Percentiles rank a stretch among this genome's conserved stretches.
Evolutionary conservation across 2,888 invertebrate genomes (phyloP).

Genomic region (Gryllus longicercus): DNA sequence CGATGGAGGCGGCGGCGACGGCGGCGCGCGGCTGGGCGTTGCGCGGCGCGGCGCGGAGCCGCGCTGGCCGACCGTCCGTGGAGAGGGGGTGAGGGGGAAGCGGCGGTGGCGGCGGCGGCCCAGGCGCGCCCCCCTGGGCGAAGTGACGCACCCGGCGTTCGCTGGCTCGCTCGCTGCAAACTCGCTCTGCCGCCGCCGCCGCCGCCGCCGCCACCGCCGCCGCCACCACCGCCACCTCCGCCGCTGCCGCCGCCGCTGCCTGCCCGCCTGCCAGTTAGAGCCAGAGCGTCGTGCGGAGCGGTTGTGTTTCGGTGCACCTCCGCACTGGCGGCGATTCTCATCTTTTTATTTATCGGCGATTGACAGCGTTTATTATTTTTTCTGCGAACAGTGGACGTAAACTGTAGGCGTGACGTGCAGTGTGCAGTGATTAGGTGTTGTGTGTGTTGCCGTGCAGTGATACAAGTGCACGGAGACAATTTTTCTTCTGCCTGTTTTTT

Average conservation of each 20-base stretch:
- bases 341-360: no score
- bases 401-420: not conserved
- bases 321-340: not conserved
- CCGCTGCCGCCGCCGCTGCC: conserved; percentile 4
- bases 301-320: not conserved
- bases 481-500: not conserved
- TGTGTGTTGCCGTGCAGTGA: not conserved
- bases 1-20: no score
- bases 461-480: not conserved
- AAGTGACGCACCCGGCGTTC: conserved; percentile 10
- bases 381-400: not conserved
- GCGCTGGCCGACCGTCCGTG: not conserved
- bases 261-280: not conserved
- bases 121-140: not conserved
- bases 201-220: not conserved
- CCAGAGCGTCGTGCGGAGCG: conserved; percentile 1
- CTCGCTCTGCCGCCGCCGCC: not conserved
- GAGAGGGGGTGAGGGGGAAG: not conserved
- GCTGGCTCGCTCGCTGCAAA: conserved; percentile 7
- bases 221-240: not conserved
- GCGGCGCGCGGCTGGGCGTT: not conserved
- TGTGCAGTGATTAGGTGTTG: not conserved
- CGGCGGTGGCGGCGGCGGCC: not conserved
- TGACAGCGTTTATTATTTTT: no score
- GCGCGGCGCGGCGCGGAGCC: not conserved